Evolutionary conservation across 2,113 vertebrate species (phyloP).

Genomic region (Dipodomys merriami): DNA sequence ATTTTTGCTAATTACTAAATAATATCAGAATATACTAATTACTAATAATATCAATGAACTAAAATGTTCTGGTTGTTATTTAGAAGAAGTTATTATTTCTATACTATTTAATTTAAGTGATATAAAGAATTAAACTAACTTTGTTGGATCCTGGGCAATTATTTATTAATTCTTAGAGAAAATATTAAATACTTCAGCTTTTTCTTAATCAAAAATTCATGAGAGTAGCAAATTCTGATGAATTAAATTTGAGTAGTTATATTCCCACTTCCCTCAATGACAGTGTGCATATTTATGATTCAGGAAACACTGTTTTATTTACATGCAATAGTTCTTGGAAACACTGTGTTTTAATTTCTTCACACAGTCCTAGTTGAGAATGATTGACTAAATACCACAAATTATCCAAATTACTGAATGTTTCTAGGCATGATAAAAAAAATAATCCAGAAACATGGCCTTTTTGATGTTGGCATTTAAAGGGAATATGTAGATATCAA

Average conservation of each 20-base stretch:
- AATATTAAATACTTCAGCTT: too few relatives aligned
- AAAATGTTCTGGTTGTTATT: not conserved
- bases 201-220: too few relatives aligned
- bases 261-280: too few relatives aligned
- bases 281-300: too few relatives aligned
- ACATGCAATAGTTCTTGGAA: not conserved
- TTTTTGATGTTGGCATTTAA: not conserved
- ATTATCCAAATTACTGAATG: not conserved
- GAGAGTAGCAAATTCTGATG: too few relatives aligned
- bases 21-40: not conserved
- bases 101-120: not conserved
- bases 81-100: not conserved
- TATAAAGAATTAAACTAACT: not conserved
- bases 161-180: not conserved
- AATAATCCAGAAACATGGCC: not conserved
- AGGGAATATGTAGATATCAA: not conserved
- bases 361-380: not conserved
- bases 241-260: too few relatives aligned
- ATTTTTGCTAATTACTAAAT: rapidly evolving
- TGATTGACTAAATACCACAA: not conserved
- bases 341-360: not conserved
- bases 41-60: not conserved
- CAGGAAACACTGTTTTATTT: too few relatives aligned
- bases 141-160: not conserved
- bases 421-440: not conserved